Conservation (phyloP, 2,113 vertebrate species). For the Chlorocebus sabaeus region DNA sequence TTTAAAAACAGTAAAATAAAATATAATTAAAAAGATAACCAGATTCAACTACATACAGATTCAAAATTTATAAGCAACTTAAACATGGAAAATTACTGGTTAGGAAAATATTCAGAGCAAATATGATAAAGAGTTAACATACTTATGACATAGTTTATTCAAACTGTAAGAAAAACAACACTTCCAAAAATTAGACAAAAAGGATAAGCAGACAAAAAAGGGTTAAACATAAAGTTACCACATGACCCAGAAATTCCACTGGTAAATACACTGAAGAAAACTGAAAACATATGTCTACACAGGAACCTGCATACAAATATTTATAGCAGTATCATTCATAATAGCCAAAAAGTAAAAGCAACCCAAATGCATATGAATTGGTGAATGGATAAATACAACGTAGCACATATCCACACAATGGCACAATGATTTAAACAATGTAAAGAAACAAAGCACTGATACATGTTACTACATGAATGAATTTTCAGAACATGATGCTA, state of each 20-base stretch:
- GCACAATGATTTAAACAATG: not conserved
- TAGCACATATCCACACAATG: not conserved
- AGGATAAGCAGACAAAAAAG: not conserved
- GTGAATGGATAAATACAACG: not conserved
- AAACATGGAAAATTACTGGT: slow-evolving; percentile 34
- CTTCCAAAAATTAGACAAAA: not conserved
- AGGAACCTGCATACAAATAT: not conserved
- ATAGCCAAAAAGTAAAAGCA: not conserved
- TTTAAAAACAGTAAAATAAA: slow-evolving; percentile 24
- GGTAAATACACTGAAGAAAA: not conserved
- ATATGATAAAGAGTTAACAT: not conserved
- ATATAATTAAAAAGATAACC: not conserved
- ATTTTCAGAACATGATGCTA: not conserved
- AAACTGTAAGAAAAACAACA: not conserved
- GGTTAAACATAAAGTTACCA: not conserved
- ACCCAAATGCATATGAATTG: not conserved
- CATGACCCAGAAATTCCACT: not conserved
- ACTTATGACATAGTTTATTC: not conserved
- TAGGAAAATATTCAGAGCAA: not conserved
- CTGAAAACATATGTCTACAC: not conserved
- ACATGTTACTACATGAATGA: not conserved
- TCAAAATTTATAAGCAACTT: slow-evolving; percentile 36
- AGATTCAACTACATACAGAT: not conserved
- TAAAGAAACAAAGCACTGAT: not conserved
- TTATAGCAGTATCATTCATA: not conserved